A percentile compares a stretch with the other conserved stretches of the same genome.
phyloP scores from a whole-genome alignment of 2,888 invertebrate genomes.

The Melanchra persicariae region DNA sequence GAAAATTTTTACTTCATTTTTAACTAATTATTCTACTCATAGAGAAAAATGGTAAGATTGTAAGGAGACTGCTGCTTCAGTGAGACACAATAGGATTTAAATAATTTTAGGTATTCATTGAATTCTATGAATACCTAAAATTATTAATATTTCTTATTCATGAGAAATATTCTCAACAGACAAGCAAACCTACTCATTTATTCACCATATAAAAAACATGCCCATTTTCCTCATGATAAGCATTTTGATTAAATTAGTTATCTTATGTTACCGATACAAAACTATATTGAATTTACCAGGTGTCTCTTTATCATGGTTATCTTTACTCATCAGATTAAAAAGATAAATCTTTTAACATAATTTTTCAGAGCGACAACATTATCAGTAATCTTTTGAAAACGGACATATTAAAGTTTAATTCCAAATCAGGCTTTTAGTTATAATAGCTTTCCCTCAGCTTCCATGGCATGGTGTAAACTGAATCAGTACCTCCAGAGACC shows the following conservation, averaged over 20 bases:
- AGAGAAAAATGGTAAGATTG: no score
- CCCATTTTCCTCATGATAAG: conserved; percentile 17
- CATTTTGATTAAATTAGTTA: conserved; percentile 34
- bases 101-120: no score
- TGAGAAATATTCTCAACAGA: no score
- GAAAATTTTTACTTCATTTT: no score
- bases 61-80: no score
- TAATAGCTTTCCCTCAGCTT: background rate
- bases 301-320: conserved; percentile 18
- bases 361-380: background rate
- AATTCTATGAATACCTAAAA: no score
- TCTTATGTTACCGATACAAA: conserved; percentile 5
- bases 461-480: background rate
- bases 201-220: background rate
- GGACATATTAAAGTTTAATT: background rate
- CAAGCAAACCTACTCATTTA: no score
- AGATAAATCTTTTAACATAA: background rate
- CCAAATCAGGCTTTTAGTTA: background rate
- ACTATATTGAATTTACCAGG: conserved; percentile 14
- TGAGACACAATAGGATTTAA: no score
- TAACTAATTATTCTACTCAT: no score
- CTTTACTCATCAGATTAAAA: conserved; percentile 10
- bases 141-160: no score
- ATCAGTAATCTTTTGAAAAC: background rate
- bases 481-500: background rate